These are phyloP conservation scores for Platycheirus rosarum DNA, from an alignment of 2,888 invertebrate genomes.

Conservation along the genomic window DNA sequence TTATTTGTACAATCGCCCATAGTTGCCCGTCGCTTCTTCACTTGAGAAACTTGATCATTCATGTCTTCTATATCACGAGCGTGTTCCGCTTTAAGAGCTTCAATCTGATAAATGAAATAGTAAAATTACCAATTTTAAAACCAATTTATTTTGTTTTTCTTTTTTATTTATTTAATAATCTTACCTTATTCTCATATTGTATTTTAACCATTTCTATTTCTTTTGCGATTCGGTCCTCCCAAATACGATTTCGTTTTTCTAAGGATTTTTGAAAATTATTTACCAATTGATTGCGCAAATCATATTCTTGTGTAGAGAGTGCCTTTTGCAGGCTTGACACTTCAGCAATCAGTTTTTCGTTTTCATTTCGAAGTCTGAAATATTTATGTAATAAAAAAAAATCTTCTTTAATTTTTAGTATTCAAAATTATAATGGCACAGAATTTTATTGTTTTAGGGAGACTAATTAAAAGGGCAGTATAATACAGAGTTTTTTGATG, in stretches of 20 bases:
- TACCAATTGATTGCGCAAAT: slow-evolving; percentile 78
- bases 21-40: slow-evolving; percentile 57
- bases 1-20: slow-evolving; percentile 31
- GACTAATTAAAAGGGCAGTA: too few species aligned
- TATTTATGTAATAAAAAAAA: neutral
- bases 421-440: too few species aligned
- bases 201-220: slow-evolving; percentile 76
- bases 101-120: slow-evolving; percentile 35
- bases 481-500: too few species aligned
- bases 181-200: slow-evolving; percentile 78
- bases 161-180: neutral
- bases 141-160: neutral
- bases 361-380: slow-evolving; percentile 68
- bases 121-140: neutral
- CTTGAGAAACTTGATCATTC: slow-evolving; percentile 43
- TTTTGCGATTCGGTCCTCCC: slow-evolving; percentile 76
- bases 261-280: slow-evolving; percentile 77
- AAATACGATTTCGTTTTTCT: slow-evolving; percentile 73
- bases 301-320: slow-evolving; percentile 76
- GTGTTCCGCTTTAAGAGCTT: slow-evolving; percentile 53
- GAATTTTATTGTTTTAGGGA: too few species aligned
- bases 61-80: slow-evolving; percentile 58
- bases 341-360: slow-evolving; percentile 60
- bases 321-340: slow-evolving; percentile 61
- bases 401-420: neutral